Evolutionary conservation across 2,888 invertebrate species (phyloP).

Genomic region (Perdita meconis): DNA sequence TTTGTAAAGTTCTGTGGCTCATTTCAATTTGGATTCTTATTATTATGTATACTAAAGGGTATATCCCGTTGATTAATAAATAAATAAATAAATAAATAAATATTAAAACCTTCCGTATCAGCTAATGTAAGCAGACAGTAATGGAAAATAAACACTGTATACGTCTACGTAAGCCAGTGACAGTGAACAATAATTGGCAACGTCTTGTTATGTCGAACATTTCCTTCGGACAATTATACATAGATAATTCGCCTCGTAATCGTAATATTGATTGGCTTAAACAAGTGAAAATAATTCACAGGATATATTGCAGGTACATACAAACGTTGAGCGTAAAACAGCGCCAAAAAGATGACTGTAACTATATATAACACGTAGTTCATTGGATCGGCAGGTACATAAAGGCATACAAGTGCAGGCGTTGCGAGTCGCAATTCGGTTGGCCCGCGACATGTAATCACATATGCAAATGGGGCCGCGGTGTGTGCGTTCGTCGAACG

Average conservation of each 20-base stretch:
- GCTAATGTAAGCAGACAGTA: too few relatives aligned
- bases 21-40: too few relatives aligned
- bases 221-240: not conserved
- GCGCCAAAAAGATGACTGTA: conserved; percentile 53
- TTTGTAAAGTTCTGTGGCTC: too few relatives aligned
- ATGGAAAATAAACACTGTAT: too few relatives aligned
- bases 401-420: conserved; percentile 66
- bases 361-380: conserved; percentile 56
- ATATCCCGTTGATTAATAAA: too few relatives aligned
- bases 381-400: conserved; percentile 60
- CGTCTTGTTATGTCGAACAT: too few relatives aligned
- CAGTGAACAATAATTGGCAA: too few relatives aligned
- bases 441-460: conserved; percentile 64
- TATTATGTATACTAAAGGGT: too few relatives aligned
- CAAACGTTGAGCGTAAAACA: conserved; percentile 50
- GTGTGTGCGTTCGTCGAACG: conserved; percentile 34
- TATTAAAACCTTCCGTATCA: too few relatives aligned
- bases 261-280: not conserved
- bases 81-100: too few relatives aligned
- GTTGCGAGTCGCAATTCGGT: conserved; percentile 64
- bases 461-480: conserved; percentile 63
- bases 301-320: not conserved
- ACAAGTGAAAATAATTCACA: not conserved
- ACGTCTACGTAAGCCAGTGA: too few relatives aligned
- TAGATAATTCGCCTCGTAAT: not conserved